Evolutionary conservation across 2,113 vertebrate genomes (phyloP), one percentile per base, ranked within the genome.

Genomic region (Tetraodon nigroviridis): DNA sequence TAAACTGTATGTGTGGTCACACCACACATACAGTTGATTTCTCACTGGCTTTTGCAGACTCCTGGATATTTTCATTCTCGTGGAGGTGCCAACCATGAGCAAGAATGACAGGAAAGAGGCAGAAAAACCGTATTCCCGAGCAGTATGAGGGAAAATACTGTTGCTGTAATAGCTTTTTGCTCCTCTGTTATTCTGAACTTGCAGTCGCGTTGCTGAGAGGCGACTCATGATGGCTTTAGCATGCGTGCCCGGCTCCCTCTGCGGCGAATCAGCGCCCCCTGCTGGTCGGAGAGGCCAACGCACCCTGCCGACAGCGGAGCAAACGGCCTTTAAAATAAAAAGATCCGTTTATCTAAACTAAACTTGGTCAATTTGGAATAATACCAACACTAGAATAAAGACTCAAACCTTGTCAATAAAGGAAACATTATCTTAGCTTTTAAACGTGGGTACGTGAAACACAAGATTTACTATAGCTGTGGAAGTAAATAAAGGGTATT

Each of bases 221-320:
- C 87, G 84, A 88, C 66, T 87, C 80, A 86, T 79, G 61, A 79
- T 75, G 51, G 70, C 81, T 72, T 79, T 69, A 78, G 69, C 71
- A 59, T 44, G 51, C 62, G 32, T 37, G 32, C 10, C 44, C 6
- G 53, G 12, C 55, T 60, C 68, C 5, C 22, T 51, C 45, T 58
- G 58, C 63, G 70, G 42, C 64, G 51, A 22, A 71, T 75, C 82
- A 60, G 69, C 73, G 76, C 84, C 87, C 69, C 80, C 86, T 88
- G 51, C 79, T 84, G 87, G 84, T 50, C 19, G 47, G 47, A 78
- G 5, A 42, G 64, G n/a, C 20, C 7, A 64, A 51, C 48, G 2
- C 24, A 27, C 24, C 24, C 27, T 19, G 22, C 19, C 18, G 55
- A 55, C 56, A 55, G 18, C 44, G n/a, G 18, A 11, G 44, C 8